A percentile compares a stretch with the other conserved stretches of the same genome.
These are phyloP conservation scores for Neosilurus mollespiculum DNA, from an alignment of 2,797 vertebrate species.

Conservation along the genomic window DNA sequence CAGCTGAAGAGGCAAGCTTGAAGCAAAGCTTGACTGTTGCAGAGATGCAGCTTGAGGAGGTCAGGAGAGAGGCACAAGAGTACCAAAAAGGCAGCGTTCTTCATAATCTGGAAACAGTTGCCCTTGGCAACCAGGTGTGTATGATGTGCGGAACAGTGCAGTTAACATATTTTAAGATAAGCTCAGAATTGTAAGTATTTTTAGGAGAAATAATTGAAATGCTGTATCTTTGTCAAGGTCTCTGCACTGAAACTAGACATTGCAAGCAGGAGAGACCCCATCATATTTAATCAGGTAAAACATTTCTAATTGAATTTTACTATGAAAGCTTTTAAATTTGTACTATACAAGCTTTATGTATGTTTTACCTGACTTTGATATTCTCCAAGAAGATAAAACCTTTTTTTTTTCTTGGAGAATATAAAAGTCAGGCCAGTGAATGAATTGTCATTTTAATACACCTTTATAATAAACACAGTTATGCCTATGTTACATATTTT, in stretches of 20 bases:
- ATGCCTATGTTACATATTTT: not conserved
- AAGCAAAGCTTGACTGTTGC: constrained; percentile 61
- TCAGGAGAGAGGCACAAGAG: constrained; percentile 56
- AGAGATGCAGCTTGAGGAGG: constrained; percentile 59
- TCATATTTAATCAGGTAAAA: constrained; percentile 62
- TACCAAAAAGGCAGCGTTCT: constrained; percentile 57
- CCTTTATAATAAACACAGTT: not conserved
- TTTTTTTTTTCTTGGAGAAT: not conserved
- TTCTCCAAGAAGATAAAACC: no score
- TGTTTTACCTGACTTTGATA: no score
- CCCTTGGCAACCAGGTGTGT: constrained; percentile 66
- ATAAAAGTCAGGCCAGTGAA: not conserved
- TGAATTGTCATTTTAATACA: not conserved
- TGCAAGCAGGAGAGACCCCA: constrained; percentile 65
- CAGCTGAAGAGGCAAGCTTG: constrained; percentile 62
- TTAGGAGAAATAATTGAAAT: not conserved
- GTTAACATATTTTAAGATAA: not conserved
- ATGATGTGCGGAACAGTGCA: not conserved
- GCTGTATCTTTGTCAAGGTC: constrained; percentile 55
- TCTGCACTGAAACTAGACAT: constrained; percentile 69
- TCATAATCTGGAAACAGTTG: constrained; percentile 52
- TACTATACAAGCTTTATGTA: not conserved
- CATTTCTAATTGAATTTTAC: not conserved
- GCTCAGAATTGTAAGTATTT: not conserved
- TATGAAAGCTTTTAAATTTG: not conserved